These are phyloP conservation scores for Grallaria varia DNA, from an alignment of 2,113 vertebrate genomes.

Conservation along the genomic window DNA sequence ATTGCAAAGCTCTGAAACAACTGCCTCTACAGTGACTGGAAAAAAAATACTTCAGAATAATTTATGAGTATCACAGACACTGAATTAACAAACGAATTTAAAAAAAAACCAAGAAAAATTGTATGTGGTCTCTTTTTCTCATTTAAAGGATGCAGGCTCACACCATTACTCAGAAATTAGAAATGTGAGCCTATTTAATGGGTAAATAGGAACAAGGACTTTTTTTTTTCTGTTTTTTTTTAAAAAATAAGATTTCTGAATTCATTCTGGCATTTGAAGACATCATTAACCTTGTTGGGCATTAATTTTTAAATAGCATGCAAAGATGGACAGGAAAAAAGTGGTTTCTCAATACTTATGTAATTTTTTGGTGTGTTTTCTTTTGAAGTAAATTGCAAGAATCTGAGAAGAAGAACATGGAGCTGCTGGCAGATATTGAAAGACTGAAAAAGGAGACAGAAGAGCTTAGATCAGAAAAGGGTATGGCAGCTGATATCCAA, in stretches of 20 bases:
- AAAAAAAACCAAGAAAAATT: not conserved
- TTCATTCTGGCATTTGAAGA: not conserved
- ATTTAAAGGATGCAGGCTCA: not conserved
- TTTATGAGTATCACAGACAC: not conserved
- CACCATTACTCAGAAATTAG: not conserved
- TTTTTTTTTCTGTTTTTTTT: not conserved
- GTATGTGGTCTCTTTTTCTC: not conserved
- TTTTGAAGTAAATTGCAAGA: conserved; percentile 93
- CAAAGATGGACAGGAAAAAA: not conserved
- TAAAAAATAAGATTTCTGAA: conserved; percentile 7
- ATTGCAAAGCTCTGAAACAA: not conserved
- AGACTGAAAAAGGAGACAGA: conserved; percentile 92
- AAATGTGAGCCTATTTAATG: not conserved
- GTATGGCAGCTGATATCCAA: conserved; percentile 74
- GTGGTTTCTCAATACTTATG: not conserved
- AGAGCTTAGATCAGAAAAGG: conserved; percentile 91
- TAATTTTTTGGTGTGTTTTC: not conserved
- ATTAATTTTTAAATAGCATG: not conserved
- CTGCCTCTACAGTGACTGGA: not conserved
- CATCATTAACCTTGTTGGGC: not conserved
- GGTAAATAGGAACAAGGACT: not conserved
- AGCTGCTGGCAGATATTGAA: conserved; percentile 90
- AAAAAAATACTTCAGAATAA: not conserved
- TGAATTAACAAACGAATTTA: not conserved
- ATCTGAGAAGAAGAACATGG: conserved; percentile 89